phyloP scores from a whole-genome alignment of 2,113 vertebrate genomes.

The Trematocara variabile region DNA sequence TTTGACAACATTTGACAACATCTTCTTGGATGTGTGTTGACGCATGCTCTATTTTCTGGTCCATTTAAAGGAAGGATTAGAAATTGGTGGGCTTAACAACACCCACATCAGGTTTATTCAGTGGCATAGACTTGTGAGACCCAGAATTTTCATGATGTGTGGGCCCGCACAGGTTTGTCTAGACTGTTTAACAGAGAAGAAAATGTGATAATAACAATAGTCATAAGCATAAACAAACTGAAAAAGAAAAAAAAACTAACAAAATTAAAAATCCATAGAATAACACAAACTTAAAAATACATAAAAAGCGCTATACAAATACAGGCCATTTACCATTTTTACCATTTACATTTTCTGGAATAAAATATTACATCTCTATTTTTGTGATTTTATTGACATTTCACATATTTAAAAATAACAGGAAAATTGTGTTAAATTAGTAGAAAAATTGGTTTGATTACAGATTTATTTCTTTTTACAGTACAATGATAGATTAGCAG shows the following conservation, averaged over 20 bases:
- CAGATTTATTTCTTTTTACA: not conserved
- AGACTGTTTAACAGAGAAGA: not conserved
- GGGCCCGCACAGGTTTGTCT: not conserved
- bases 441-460: not conserved
- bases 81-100: not conserved
- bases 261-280: not conserved
- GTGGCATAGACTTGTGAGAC: conserved; percentile 17
- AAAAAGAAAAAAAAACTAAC: rapidly evolving
- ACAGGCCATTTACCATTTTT: not conserved
- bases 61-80: conserved; percentile 32
- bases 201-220: not conserved
- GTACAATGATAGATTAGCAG: not conserved
- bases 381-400: not conserved
- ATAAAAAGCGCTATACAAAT: not conserved
- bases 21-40: not conserved
- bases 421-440: not conserved
- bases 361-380: not conserved
- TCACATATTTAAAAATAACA: not conserved
- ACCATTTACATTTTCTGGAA: not conserved
- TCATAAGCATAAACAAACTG: not conserved
- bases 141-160: not conserved
- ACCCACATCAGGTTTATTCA: conserved; percentile 19
- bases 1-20: not conserved
- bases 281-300: not conserved
- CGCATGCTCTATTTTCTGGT: conserved; percentile 47